phyloP scores from a whole-genome alignment of 2,797 vertebrate species.

The Crax fasciolata region DNA sequence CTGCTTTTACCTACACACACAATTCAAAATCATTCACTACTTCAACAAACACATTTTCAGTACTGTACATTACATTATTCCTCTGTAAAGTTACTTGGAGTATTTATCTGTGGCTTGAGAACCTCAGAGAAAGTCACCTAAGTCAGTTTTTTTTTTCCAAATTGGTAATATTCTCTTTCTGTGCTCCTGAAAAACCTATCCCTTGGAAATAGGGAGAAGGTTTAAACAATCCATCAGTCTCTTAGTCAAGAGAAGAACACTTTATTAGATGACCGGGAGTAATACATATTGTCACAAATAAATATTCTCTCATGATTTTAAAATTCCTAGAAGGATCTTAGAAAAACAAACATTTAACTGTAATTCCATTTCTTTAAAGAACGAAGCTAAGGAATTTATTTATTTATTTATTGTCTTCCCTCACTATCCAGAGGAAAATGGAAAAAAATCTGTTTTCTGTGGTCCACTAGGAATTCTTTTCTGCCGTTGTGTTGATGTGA shows the following conservation, averaged over 20 bases:
- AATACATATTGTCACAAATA: neutral
- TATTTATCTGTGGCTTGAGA: neutral
- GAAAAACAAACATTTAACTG: neutral
- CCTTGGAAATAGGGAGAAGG: neutral
- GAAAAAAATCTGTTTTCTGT: neutral
- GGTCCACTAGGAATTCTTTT: neutral
- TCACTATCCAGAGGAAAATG: neutral
- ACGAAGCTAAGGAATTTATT: neutral
- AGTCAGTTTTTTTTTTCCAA: neutral
- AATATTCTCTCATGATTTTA: neutral
- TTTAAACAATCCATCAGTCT: neutral
- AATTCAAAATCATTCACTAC: neutral
- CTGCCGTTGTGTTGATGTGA: neutral
- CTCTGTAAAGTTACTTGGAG: neutral
- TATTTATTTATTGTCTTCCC: neutral
- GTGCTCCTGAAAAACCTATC: neutral
- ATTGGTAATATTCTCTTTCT: neutral
- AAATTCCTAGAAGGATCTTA: neutral
- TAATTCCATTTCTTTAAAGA: neutral
- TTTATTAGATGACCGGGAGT: neutral
- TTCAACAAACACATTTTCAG: neutral
- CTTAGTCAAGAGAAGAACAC: neutral
- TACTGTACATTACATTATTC: neutral
- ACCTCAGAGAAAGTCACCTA: neutral
- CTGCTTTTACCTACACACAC: neutral